phyloP scores from a whole-genome alignment of 2,113 vertebrate species.

The Thymallus thymallus region DNA sequence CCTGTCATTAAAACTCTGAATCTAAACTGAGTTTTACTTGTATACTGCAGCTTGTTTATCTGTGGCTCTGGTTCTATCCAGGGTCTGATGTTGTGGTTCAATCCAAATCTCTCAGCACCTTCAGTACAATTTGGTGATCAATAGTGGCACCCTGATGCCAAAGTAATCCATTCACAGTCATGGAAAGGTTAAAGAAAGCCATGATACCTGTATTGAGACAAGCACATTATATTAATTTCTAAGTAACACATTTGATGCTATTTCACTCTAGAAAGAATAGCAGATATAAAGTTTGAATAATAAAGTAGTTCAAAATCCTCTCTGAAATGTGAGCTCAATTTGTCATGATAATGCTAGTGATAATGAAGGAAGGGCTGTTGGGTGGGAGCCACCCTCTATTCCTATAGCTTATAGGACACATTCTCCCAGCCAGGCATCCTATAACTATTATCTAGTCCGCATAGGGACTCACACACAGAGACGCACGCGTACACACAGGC shows the following conservation, averaged over 20 bases:
- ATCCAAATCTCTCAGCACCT: no score
- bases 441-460: constrained; percentile 44
- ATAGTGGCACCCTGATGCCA: no score
- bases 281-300: neutral
- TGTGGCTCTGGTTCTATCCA: no score
- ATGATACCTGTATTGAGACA: neutral
- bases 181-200: neutral
- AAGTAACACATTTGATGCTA: neutral
- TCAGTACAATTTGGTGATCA: no score
- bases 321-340: neutral
- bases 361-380: constrained; percentile 32
- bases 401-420: constrained; percentile 17
- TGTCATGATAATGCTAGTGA: constrained; percentile 10
- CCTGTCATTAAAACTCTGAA: neutral
- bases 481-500: neutral
- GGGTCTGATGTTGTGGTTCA: no score
- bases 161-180: no score
- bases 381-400: constrained; percentile 16
- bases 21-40: neutral
- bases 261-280: no score
- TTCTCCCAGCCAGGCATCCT: constrained; percentile 29
- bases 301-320: neutral
- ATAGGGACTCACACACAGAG: constrained; percentile 9
- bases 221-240: neutral
- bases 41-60: no score